Evolutionary conservation across 64 coral and sea anemone genomes (phyloP), one percentile per base, ranked within the genome.

Genomic region (Montipora foliosa): DNA sequence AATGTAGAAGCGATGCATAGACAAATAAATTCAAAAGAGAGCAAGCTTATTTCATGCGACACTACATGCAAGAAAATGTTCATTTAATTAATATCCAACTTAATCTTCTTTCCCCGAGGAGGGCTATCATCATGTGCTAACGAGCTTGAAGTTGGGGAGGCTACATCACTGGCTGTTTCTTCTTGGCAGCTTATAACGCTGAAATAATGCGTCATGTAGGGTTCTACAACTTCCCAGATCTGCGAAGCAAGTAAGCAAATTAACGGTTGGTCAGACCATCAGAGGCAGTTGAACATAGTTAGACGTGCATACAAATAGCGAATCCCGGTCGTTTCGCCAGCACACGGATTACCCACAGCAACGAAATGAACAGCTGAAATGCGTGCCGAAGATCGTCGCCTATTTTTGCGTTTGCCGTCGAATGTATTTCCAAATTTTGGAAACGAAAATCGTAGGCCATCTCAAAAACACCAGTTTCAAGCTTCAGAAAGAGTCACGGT

Each of bases 191-290:
- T 67, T 3, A 49, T 51, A 16, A 17, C 4, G 12, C 66, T 86
- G 45, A 5, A 49, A 50, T 86, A 86, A 19, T 72, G 82, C 17
- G 61, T 86, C 82, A 86, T 86, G 67, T 70, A 86, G 5, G 82
- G 82, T 5, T 17, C 48, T 4, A 64, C 64, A 19, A 86, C 66
- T 11, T 86, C 82, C 82, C 62, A 86, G 19, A 86, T 86, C 82
- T 86, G 82, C 16, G 24, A 78, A 37, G 29, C 29, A 37, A 37
- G 53, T 57, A 8, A 57, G 11, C 53, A 57, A 57, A 8, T 57
- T 57, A 6, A 6, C 20, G 68, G 5, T 21, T n/a, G 10, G 4
- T 71, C 68, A 71, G 20, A 24, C 21, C 6, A 64, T 64, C 53
- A 57, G 11, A 57, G 13, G 11, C 60, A 64, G 13, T 64, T 64